These are phyloP conservation scores for Coleophora flavipennella DNA, from an alignment of 2,888 invertebrate genomes.

Conservation along the genomic window DNA sequence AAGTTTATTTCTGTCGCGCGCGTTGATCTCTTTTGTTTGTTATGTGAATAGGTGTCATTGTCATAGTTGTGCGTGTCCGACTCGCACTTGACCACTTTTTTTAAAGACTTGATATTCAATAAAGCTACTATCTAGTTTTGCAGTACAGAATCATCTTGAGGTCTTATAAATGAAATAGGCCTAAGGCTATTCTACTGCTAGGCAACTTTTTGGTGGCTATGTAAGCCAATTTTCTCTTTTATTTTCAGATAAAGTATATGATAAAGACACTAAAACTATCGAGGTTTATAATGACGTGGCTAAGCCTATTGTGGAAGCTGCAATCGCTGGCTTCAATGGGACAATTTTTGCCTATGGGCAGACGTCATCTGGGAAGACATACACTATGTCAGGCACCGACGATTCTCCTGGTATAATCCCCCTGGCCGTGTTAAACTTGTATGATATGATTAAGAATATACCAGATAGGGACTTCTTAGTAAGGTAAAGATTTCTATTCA, in stretches of 20 bases:
- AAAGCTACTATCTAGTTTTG: too few species aligned
- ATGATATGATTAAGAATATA: slow-evolving; percentile 75
- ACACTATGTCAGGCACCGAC: slow-evolving; percentile 84
- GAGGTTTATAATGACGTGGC: slow-evolving; percentile 79
- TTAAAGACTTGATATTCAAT: too few species aligned
- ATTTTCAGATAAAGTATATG: slow-evolving; percentile 82
- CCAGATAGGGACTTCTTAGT: slow-evolving; percentile 82
- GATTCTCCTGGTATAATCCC: slow-evolving; percentile 82
- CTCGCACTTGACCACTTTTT: too few species aligned
- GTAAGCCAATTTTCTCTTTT: neutral
- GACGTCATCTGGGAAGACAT: slow-evolving; percentile 91
- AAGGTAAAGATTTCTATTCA: slow-evolving; percentile 50
- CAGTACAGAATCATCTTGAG: too few species aligned
- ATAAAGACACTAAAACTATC: slow-evolving; percentile 67
- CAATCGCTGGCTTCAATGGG: slow-evolving; percentile 84
- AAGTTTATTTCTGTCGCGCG: too few species aligned
- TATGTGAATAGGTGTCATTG: too few species aligned
- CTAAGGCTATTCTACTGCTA: too few species aligned
- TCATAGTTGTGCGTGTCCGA: too few species aligned
- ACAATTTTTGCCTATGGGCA: slow-evolving; percentile 95
- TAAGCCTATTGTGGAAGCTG: slow-evolving; percentile 79
- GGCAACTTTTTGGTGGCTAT: too few species aligned
- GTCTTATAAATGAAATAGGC: too few species aligned
- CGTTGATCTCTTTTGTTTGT: too few species aligned
- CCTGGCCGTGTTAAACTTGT: slow-evolving; percentile 79